phyloP scores from a whole-genome alignment of 1,140 invertebrate species.

The Hylaeus volcanicus region DNA sequence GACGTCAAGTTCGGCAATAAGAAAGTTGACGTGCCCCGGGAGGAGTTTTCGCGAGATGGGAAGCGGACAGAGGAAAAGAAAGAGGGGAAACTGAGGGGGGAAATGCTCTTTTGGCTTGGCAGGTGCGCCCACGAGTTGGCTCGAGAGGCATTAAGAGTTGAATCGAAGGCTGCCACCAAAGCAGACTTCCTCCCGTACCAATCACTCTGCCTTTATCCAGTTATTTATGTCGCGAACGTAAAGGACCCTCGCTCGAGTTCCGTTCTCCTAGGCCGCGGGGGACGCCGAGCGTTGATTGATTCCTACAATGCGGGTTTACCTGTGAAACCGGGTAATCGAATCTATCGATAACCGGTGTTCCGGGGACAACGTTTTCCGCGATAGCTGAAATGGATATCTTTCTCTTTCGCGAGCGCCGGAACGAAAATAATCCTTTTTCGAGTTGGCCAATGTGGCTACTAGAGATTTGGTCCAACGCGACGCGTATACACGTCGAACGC shows the following conservation, averaged over 20 bases:
- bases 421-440: too few relatives aligned
- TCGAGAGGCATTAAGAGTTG: slow-evolving; percentile 74
- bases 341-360: slow-evolving; percentile 48
- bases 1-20: slow-evolving; percentile 79
- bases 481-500: too few relatives aligned
- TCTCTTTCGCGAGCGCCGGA: neutral
- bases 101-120: slow-evolving; percentile 56
- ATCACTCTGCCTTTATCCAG: slow-evolving; percentile 67
- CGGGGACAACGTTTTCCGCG: neutral
- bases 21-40: slow-evolving; percentile 68
- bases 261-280: slow-evolving; percentile 5
- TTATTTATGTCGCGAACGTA: slow-evolving; percentile 75
- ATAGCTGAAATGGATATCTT: neutral
- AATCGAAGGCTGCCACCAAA: slow-evolving; percentile 65
- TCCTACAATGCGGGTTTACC: slow-evolving; percentile 55
- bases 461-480: too few relatives aligned
- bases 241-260: slow-evolving; percentile 59
- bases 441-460: neutral
- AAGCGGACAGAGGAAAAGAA: slow-evolving; percentile 16
- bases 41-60: slow-evolving; percentile 15
- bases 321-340: slow-evolving; percentile 54
- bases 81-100: slow-evolving; percentile 19
- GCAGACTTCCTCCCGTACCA: slow-evolving; percentile 59
- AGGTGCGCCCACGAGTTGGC: slow-evolving; percentile 66
- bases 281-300: slow-evolving; percentile 64